Evolutionary conservation across 2,113 vertebrate genomes (phyloP).

Genomic region (Pycnonotus jocosus): DNA sequence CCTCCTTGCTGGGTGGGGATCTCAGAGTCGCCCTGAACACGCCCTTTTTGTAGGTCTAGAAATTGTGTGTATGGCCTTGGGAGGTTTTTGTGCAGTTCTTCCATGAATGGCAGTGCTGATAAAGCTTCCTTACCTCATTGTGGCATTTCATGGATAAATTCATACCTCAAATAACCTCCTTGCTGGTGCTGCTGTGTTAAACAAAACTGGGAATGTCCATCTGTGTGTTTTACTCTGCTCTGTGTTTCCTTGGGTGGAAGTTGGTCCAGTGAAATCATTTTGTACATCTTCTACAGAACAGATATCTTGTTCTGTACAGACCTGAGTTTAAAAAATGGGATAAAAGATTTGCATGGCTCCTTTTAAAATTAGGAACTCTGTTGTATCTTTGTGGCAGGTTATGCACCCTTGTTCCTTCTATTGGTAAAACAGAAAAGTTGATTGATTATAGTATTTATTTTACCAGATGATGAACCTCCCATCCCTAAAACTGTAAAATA

Average conservation of each 20-base stretch:
- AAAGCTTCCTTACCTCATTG: background rate
- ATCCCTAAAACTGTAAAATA: background rate
- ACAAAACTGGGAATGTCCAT: background rate
- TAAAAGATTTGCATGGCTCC: background rate
- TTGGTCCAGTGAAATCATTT: background rate
- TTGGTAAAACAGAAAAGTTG: background rate
- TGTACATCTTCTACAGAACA: background rate
- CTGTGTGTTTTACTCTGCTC: background rate
- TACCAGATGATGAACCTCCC: background rate
- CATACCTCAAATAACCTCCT: background rate
- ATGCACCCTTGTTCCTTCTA: background rate
- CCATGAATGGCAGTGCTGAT: background rate
- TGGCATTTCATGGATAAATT: background rate
- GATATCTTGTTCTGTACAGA: background rate
- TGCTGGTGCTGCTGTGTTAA: background rate
- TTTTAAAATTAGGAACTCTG: background rate
- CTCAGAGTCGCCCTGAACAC: background rate
- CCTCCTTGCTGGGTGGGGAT: background rate
- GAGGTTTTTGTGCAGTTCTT: background rate
- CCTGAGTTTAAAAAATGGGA: background rate
- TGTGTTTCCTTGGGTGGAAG: background rate
- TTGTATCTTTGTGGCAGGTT: background rate
- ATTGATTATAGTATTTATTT: background rate
- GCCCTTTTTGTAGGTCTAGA: background rate
- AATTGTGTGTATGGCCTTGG: background rate